Evolutionary conservation across 2,113 vertebrate species (phyloP), one percentile per base, ranked within the genome.

Genomic region (Glaucidium brasilianum): DNA sequence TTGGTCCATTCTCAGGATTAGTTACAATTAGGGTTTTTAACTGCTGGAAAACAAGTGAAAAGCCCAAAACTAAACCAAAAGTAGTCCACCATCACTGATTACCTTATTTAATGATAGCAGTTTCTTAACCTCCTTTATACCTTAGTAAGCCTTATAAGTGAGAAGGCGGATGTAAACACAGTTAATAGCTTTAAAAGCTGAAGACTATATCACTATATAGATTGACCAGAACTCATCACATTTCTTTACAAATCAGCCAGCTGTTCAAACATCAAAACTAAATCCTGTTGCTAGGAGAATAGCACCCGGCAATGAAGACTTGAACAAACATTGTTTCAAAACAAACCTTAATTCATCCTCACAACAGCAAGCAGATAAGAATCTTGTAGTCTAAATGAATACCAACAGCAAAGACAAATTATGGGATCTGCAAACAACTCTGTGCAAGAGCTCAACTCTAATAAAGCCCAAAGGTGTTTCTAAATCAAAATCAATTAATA

Each of bases 281-380:
- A 96, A 96, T 87, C 77, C 77, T 77, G 96, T 95, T 96, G 95
- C 97, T 96, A 96, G 41, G 96, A 95, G 87, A 96, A 88, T 1
- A 66, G 89, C 62, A 90, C 41, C 50, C 92, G 66, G 74, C 92
- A 96, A 63, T 8, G 21, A 93, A 97, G 91, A 80, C 80, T 85
- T 79, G 89, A 94, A 75, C 74, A 94, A 97, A 96, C 84, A 68
- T 10, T 47, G 47, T 82, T 91, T 94, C 27, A 2, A 96, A 97
- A 95, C 84, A 96, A 95, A 93, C 87, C 73, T 92, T 92, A 95
- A 94, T 92, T 91, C 90, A 90, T 47, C 87, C 71, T 91, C 81
- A 85, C 69, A 91, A 90, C 32, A 96, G 84, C 68, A 91, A 95
- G 74, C 37, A 92, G 89, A 91, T 85, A 94, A 95, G 74, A 94